These are phyloP conservation scores for Thalassophryne amazonica DNA, from an alignment of 2,797 vertebrate species.

Conservation along the genomic window DNA sequence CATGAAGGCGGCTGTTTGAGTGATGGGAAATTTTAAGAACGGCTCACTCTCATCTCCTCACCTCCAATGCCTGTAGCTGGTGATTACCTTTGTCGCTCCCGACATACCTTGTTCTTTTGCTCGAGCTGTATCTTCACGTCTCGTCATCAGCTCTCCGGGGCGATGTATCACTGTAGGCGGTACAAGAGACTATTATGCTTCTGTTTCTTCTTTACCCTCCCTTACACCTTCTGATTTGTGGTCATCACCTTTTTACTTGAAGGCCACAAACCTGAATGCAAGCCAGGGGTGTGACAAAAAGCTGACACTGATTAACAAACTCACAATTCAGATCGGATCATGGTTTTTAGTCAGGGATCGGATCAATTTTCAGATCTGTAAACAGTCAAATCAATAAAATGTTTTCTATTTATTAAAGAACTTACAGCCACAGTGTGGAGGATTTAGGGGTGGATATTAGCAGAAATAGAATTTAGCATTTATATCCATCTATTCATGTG, in stretches of 20 bases:
- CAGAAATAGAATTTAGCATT: no score
- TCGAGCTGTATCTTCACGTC: slow-evolving; percentile 40
- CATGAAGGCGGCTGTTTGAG: slow-evolving; percentile 29
- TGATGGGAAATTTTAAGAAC: slow-evolving; percentile 22
- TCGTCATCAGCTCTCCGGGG: slow-evolving; percentile 75
- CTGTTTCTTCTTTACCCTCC: slow-evolving; percentile 33
- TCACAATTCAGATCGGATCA: no score
- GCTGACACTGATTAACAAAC: no score
- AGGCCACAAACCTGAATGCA: slow-evolving; percentile 23
- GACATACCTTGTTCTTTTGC: slow-evolving; percentile 14
- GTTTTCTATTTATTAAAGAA: no score
- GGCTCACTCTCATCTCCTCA: slow-evolving; percentile 36
- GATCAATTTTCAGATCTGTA: no score
- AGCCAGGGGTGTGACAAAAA: no score
- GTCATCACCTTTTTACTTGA: slow-evolving; percentile 29
- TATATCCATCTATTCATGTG: no score
- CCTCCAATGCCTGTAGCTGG: slow-evolving; percentile 35
- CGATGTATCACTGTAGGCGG: slow-evolving; percentile 78
- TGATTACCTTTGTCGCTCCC: slow-evolving; percentile 54
- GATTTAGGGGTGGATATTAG: no score
- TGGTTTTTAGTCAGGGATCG: no score
- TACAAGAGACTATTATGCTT: slow-evolving; percentile 61
- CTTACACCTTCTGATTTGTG: slow-evolving; percentile 14
- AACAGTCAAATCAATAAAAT: no score
- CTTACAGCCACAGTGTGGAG: no score